Base-by-base conservation (phyloP, 1,140 invertebrate species). In the Mamestra configurata region DNA sequence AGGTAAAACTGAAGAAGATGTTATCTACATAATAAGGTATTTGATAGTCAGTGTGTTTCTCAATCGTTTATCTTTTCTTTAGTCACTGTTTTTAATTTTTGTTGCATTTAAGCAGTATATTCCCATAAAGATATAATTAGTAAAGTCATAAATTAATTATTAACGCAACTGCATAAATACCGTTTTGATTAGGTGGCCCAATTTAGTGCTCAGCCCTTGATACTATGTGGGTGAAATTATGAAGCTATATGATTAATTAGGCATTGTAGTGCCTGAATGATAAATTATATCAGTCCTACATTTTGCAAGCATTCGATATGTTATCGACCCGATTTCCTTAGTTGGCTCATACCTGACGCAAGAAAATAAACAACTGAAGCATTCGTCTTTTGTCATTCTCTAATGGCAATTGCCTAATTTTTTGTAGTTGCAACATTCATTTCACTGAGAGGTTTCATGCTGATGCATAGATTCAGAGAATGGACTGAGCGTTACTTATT, bases 321-420 rank as follows among this genome's bases (percentile, higher is more conserved):
- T n/a, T n/a, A 35, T 27, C 40, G 64, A 68, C 64, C 64, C 40
- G 40, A 68, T 68, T 68, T 66, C 61, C 40, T 46, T 68, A 22
- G 40, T 27, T 10, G 37, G 22, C 40, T 37, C n/a, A 15, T 2
- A 61, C 40, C 27, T 68, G 40, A 68, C 8, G 64, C 64, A 68
- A 68, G 64, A 46, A 68, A 68, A 46, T 43, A 49, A 49, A 68
- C 40, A 68, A 68, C 37, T 68, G 31, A 46, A 49, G 10, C 40
- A 4, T 68, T 24, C 20, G 37, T 68, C 64, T 46, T 20, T 59
- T 66, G 61, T 66, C 10, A 24, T 66, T 66, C 20, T 68, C 20
- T 18, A 46, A 15, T 15, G 11, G 20, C 13, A 27, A 46, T 43
- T 43, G 40, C 1, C 20, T 13, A 43, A 4, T 68, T 66, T 43